Conservation (phyloP, 2,113 vertebrate species). For the Callorhinus ursinus region DNA sequence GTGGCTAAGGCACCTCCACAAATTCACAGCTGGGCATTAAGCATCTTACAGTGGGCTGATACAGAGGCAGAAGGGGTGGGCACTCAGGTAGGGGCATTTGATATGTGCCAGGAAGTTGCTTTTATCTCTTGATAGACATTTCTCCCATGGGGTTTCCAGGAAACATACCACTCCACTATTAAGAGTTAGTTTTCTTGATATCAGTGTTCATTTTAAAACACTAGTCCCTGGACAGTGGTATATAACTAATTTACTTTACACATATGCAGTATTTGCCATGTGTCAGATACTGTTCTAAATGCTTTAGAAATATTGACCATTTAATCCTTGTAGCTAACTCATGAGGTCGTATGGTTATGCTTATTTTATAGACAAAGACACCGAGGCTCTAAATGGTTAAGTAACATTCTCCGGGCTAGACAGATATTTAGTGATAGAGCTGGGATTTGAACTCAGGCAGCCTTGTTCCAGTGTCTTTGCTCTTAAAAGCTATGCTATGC, state of each 20-base stretch:
- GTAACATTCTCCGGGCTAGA: neutral
- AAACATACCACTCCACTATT: neutral
- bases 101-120: neutral
- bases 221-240: neutral
- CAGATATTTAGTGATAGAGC: neutral
- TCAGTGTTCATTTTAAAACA: conserved; percentile 18
- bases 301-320: neutral
- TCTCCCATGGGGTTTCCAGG: neutral
- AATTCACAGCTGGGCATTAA: neutral
- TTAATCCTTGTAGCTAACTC: neutral
- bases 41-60: neutral
- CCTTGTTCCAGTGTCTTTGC: neutral
- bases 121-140: neutral
- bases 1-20: neutral
- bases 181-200: neutral
- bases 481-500: neutral
- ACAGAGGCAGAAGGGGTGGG: neutral
- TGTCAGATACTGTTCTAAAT: neutral
- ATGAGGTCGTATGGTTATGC: neutral
- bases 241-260: neutral
- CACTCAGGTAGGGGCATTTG: neutral
- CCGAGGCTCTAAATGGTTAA: neutral
- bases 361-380: neutral
- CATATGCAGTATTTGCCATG: neutral
- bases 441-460: neutral